A percentile compares a stretch with the other conserved stretches of the same genome.
These are phyloP conservation scores for Lochmaea crataegi DNA, from an alignment of 2,888 invertebrate genomes.

Conservation along the genomic window DNA sequence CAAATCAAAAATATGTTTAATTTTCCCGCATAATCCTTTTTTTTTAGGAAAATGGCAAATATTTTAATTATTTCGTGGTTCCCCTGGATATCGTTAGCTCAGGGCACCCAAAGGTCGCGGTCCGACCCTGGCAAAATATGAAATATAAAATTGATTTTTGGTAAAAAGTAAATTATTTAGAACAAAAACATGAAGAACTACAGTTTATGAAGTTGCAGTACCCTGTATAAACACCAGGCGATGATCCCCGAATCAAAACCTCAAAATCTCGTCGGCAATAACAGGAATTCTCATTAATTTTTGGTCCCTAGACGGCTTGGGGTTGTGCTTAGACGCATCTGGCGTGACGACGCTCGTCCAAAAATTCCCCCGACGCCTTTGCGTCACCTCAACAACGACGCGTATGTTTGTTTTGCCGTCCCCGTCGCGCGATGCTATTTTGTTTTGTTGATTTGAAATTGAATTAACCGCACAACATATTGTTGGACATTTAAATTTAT, in stretches of 20 bases:
- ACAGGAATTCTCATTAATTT: constrained; percentile 62
- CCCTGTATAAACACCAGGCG: constrained; percentile 30
- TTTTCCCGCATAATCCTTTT: too few relatives aligned
- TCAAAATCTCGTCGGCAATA: constrained; percentile 58
- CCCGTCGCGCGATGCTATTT: constrained; percentile 6
- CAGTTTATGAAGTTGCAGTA: not conserved
- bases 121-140: too few relatives aligned
- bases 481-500: constrained; percentile 4
- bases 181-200: not conserved
- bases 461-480: constrained; percentile 57
- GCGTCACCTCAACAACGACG: constrained; percentile 52
- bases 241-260: constrained; percentile 57
- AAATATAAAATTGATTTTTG: too few relatives aligned
- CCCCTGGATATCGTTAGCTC: too few relatives aligned
- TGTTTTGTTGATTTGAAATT: constrained; percentile 58
- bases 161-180: not conserved
- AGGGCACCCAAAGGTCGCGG: too few relatives aligned
- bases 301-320: constrained; percentile 49
- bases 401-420: constrained; percentile 17
- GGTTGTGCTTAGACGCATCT: constrained; percentile 52
- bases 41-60: too few relatives aligned
- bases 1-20: too few relatives aligned
- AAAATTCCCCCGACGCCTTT: constrained; percentile 48
- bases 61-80: too few relatives aligned
- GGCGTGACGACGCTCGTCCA: constrained; percentile 45